These are phyloP conservation scores for Aleiodes testaceus DNA, from an alignment of 2,888 invertebrate genomes.

Conservation along the genomic window DNA sequence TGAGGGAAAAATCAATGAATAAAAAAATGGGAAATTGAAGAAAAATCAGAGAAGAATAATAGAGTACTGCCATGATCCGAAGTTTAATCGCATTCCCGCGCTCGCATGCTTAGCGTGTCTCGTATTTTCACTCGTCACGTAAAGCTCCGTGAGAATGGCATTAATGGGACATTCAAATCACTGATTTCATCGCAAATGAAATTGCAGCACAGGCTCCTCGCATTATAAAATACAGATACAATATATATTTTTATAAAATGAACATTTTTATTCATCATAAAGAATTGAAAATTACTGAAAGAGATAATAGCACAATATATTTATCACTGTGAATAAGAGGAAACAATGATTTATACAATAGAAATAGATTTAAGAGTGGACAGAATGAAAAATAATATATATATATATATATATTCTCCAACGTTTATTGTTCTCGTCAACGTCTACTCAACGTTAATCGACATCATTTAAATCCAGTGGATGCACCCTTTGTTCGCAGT, in stretches of 20 bases:
- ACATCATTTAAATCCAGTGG: slow-evolving; percentile 49
- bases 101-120: slow-evolving; percentile 41
- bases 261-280: slow-evolving; percentile 14
- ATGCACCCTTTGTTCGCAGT: slow-evolving; percentile 44
- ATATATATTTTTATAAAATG: background rate
- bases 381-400: background rate
- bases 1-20: background rate
- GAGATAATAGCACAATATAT: background rate
- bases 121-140: slow-evolving; percentile 25
- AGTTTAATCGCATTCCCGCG: slow-evolving; percentile 50
- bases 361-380: background rate
- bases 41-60: slow-evolving; percentile 18
- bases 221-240: slow-evolving; percentile 21
- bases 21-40: slow-evolving; percentile 7
- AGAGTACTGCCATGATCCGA: slow-evolving; percentile 28
- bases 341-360: background rate
- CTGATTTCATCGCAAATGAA: slow-evolving; percentile 25
- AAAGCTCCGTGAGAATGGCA: slow-evolving; percentile 32
- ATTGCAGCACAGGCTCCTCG: background rate
- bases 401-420: no score
- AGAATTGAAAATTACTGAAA: background rate
- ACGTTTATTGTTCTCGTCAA: slow-evolving; percentile 26
- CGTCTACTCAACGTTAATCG: slow-evolving; percentile 46
- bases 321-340: background rate
- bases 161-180: slow-evolving; percentile 36